These are phyloP conservation scores for Sebastes glaucus DNA, from an alignment of 2,797 vertebrate species.

Conservation along the genomic window DNA sequence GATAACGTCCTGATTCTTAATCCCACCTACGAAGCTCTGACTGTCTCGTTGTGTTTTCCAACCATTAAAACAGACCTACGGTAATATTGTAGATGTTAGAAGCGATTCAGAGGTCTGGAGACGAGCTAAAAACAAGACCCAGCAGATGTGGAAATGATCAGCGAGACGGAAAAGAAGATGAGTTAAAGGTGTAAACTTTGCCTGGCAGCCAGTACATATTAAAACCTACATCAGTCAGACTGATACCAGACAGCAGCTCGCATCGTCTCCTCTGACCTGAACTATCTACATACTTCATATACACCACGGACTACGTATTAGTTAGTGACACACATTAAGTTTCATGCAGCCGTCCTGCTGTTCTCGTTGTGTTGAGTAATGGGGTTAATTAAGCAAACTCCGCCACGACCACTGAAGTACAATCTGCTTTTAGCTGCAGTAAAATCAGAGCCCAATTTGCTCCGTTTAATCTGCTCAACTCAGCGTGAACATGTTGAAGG, in stretches of 20 bases:
- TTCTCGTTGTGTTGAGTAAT: neutral
- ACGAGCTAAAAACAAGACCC: neutral
- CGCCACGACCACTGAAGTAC: neutral
- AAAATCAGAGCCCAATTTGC: slow-evolving; percentile 32
- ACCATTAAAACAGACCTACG: too few relatives aligned
- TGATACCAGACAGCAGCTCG: neutral
- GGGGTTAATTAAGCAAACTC: slow-evolving; percentile 35
- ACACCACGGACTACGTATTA: neutral
- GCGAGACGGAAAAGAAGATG: neutral
- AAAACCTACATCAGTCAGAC: neutral
- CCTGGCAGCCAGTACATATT: neutral
- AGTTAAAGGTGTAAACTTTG: neutral
- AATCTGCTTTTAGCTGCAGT: slow-evolving; percentile 31
- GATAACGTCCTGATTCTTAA: too few relatives aligned
- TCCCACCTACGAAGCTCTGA: too few relatives aligned
- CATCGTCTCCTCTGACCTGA: neutral
- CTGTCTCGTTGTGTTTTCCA: too few relatives aligned
- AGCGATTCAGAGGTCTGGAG: neutral
- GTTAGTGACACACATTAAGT: neutral
- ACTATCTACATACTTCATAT: neutral
- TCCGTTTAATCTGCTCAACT: slow-evolving; percentile 45
- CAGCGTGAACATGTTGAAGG: slow-evolving; percentile 52
- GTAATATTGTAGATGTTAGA: neutral
- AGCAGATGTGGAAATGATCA: neutral
- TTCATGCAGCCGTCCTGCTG: neutral